A percentile compares a stretch with the other conserved stretches of the same genome.
Evolutionary conservation across 2,888 invertebrate species (phyloP).

Genomic region (Melolontha melolontha): DNA sequence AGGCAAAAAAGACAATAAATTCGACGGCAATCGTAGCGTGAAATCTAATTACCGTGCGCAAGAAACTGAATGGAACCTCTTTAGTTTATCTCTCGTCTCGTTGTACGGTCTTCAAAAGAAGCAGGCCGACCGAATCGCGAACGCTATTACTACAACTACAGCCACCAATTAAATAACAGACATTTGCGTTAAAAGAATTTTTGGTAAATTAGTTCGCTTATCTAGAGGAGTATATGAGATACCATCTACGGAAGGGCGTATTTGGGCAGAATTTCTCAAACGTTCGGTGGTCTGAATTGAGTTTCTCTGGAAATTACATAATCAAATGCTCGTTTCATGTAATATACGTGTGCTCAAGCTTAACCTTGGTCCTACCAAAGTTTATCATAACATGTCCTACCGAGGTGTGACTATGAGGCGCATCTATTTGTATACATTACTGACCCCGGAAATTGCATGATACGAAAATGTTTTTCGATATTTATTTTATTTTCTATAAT

Average conservation of each 20-base stretch:
- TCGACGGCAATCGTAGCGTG: conserved; percentile 25
- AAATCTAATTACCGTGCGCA: conserved; percentile 34
- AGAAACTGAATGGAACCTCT: conserved; percentile 28
- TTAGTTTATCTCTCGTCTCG: conserved; percentile 30
- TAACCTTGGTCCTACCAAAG: too few species aligned
- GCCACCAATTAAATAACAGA: conserved; percentile 36
- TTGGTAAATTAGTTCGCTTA: conserved; percentile 35
- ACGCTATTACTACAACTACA: conserved; percentile 28
- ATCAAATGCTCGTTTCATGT: conserved; percentile 1
- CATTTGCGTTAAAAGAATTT: conserved; percentile 39
- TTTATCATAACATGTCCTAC: too few species aligned
- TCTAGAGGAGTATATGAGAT: conserved; percentile 28
- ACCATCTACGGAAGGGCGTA: conserved; percentile 14
- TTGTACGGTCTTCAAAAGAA: conserved; percentile 15
- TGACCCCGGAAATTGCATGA: too few species aligned
- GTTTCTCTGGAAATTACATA: conserved; percentile 8
- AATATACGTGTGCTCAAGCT: too few species aligned
- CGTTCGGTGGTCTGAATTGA: conserved; percentile 14
- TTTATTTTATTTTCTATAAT: too few species aligned
- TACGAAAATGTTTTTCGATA: too few species aligned
- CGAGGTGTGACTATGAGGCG: too few species aligned
- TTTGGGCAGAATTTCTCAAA: conserved; percentile 14
- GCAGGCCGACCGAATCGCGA: conserved; percentile 27
- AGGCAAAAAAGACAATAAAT: conserved; percentile 25
- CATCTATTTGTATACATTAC: too few species aligned